Base-by-base conservation (phyloP, 1,140 invertebrate species). In the Sarcophaga bullata region DNA sequence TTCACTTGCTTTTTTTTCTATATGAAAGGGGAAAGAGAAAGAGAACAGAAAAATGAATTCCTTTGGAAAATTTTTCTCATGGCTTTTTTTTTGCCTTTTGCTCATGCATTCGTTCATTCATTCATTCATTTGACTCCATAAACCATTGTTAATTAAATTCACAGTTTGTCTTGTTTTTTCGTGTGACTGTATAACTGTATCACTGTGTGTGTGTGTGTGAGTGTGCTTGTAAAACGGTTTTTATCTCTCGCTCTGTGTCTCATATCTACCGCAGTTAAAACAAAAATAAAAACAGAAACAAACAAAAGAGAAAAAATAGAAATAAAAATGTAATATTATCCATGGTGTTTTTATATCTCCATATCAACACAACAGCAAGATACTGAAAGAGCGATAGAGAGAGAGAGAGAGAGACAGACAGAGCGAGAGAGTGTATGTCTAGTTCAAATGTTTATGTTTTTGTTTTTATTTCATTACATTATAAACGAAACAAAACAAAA, bases 121-220 rank as follows among this genome's bases (percentile, higher is more conserved):
- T 58, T 58, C 54, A 9, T 58, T 58, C 54, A 13, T 11, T 58
- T 58, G 54, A 68, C n/a, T 68, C 62, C 62, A 68, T 68, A 68
- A 68, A 68, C 62, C 62, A 68, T 19, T 19, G 62, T 68, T 68
- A 68, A 68, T 68, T 68, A 68, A 68, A 68, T 68, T 68, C 62
- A 68, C 62, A 68, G 62, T 68, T 68, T 68, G 62, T 68, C 62
- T 68, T 19, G 7, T 17, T n/a, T 19, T 68, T 68, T 13, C 8
- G 62, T 68, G 25, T 37, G 25, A 37, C 4, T 37, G 25, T 37
- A 4, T 37, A 4, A 37, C 25, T 37, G 25, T 37, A 37, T 37
- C 25, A 37, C 25, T 37, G 25, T 37, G 25, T 37, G 4, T 37
- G 25, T 37, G 25, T 37, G 25, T 37, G 25, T 37, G 25, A 2